Evolutionary conservation across 2,113 vertebrate species (phyloP), one percentile per base, ranked within the genome.

Genomic region (Proterorhinus semilunaris): DNA sequence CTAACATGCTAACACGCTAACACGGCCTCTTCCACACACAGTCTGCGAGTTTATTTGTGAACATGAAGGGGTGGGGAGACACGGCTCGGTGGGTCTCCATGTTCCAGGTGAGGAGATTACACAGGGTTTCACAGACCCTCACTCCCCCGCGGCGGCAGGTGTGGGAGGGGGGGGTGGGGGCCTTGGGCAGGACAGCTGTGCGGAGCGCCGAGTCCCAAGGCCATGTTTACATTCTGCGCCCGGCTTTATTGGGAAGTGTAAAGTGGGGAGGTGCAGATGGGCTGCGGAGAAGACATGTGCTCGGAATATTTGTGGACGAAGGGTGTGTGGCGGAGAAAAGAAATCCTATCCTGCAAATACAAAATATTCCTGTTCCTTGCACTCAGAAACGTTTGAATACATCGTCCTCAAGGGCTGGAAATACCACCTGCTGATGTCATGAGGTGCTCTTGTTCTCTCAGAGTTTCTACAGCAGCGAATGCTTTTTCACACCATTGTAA

Each of bases 91-190:
- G 86, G 76, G 72, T 76, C 48, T 73, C 52, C 80, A 65, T 57
- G 81, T 88, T 88, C 80, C 72, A 82, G 85, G 84, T 88, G 86
- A 85, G 65, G 50, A 76, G 74, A 78, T 87, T 82, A 72, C 84
- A 79, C 80, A 83, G 55, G 64, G 71, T 78, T 87, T 85, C 79
- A 83, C 78, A 66, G 66, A 46, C 10, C 17, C 54, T 62, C 62
- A 46, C 55, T 46, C 46, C 50, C 73, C 7, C 36, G 42, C 47
- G 55, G 36, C 68, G n/a, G 48, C 66, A 73, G 63, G 69, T 72
- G 48, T 49, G 48, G 6, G 48, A n/a, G 8, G 51, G 3, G 51
- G 3, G 51, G 7, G 51, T 74, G 10, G 10, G 43, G 16, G n/a
- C n/a, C n/a, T n/a, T n/a, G n/a, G 5, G 15, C n/a, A 49, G n/a